Base-by-base conservation (phyloP, 2,888 invertebrate species). In the Cryptus viduatorius region DNA sequence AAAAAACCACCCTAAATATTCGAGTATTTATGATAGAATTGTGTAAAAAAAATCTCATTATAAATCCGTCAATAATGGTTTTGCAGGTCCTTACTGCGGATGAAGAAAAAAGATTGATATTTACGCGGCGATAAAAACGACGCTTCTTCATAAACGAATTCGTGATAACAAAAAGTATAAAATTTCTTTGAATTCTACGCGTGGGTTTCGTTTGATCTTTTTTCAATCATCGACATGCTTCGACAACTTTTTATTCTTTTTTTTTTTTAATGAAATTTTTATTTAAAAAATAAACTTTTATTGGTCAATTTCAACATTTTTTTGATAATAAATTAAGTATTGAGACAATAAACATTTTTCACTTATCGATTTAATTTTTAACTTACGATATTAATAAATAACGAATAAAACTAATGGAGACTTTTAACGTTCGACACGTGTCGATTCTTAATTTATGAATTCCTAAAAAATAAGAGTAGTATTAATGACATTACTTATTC, bases 61-160 rank as follows among this genome's bases (percentile, higher is more conserved):
- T 24, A 24, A 46, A 44, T 44, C 14, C 14, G 14, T 29, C 29
- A 46, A 31, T 46, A 10, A 72, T 53, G 46, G 46, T 71, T 56
- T 65, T 80, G 4, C 77, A 85, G 85, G 83, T 76, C 77, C 85
- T n/a, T 80, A 85, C 56, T 85, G 85, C 42, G 73, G 82, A 19
- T 69, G 71, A 76, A 29, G n/a, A 48, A n/a, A 12, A 64, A 19
- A 46, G n/a, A 46, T 10, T 50, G 19, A 53, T 19, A 10, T 24
- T 53, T 19, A 3, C 14, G 19, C 24, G 5, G 14, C 12, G 59
- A 12, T 10, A 12, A 59, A 59, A 59, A 24, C 29, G 24, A 59
- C 24, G 12, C 59, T 10, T 16, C 12, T 19, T 56, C 24, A 12
- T 59, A 59, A 29, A 19, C 29, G 59, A 29, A 29, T 59, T 19